Evolutionary conservation across 2,888 invertebrate species (phyloP), one percentile per base, ranked within the genome.

Genomic region (Eretmocerus hayati): DNA sequence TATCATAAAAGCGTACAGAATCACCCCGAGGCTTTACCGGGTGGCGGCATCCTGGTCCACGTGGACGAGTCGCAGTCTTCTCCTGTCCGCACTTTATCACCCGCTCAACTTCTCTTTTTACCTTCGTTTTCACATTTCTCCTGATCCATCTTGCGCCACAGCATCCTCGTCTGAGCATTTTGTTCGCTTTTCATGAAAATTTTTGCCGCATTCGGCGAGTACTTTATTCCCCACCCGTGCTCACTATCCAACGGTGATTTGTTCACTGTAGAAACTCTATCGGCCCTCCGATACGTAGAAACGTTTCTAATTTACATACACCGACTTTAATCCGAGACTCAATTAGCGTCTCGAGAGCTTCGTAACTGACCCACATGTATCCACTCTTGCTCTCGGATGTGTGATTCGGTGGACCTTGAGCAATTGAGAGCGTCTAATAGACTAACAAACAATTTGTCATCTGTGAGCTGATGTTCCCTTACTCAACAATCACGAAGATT

Each of bases 1-100:
- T 51, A 51, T 47, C 42, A 47, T 51, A 51, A 51, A 50, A 50
- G 46, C 35, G 19, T 15, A 20, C 35, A 42, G 42, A 50, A 42
- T 46, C 35, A 39, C 39, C 46, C 31, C 8, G 23, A 38, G 45
- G 46, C 46, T 21, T n/a, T 23, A n/a, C 13, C 18, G n/a, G 32
- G 38, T 36, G 39, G 46, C 42, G 42, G 38, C 36, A 42, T 38
- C 36, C 38, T 40, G 30, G 26, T 26, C 26, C 26, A 26, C 26
- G 8, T 11, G 26, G 26, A 6, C 26, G 26, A 26, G 26, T 26
- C 26, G 26, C 26, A 11, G 47, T 47, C 47, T 47, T 51, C 47
- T 47, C 40, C 50, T 45, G 31, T 39, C 33, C 36, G 40, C 44
- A 35, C 41, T 43, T 48, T 54, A 46, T 46, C 37, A 40, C 36